These are phyloP conservation scores for Eretmochelys imbricata DNA, from an alignment of 2,113 vertebrate species.

Conservation along the genomic window DNA sequence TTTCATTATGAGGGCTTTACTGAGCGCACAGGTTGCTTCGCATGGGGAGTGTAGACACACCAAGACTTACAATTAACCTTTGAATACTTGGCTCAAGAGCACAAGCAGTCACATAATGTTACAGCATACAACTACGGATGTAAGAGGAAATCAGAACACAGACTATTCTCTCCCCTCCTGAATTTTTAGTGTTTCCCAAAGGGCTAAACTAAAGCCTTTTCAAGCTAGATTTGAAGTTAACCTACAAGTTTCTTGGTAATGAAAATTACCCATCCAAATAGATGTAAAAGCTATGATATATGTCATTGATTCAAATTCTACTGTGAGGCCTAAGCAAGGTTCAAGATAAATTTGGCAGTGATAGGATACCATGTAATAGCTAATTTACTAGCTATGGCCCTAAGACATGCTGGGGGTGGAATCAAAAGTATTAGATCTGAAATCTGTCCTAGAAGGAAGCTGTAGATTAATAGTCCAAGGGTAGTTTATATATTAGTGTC, in stretches of 20 bases:
- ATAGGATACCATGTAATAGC: neutral
- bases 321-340: neutral
- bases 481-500: too few relatives aligned
- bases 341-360: neutral
- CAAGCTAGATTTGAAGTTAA: too few relatives aligned
- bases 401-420: neutral
- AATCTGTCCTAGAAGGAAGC: neutral
- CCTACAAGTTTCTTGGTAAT: neutral
- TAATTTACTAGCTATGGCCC: neutral
- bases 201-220: too few relatives aligned
- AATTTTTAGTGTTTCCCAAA: neutral
- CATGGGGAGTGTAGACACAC: constrained; percentile 13
- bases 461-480: neutral
- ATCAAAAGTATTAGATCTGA: neutral
- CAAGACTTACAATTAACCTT: constrained; percentile 1
- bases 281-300: neutral
- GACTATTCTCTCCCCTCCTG: neutral
- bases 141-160: neutral
- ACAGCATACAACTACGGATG: too few relatives aligned
- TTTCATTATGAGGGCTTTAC: neutral
- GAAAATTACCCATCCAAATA: neutral
- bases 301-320: too few relatives aligned
- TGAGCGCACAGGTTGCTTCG: neutral
- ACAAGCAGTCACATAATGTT: neutral
- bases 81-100: constrained; percentile 17